phyloP scores from a whole-genome alignment of 2,113 vertebrate genomes.

The Notiomystis cincta region DNA sequence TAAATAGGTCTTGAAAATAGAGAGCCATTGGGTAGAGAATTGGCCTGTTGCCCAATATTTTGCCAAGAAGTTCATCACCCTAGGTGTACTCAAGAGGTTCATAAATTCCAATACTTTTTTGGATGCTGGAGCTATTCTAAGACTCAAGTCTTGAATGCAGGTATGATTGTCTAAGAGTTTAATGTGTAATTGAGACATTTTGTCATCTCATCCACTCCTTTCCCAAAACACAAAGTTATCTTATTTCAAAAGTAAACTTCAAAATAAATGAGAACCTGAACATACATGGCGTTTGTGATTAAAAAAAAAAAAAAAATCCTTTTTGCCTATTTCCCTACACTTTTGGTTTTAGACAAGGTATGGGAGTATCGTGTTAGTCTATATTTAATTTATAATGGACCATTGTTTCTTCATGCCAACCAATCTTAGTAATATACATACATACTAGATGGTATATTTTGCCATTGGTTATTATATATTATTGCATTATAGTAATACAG shows the following conservation, averaged over 20 bases:
- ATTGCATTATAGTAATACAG: not conserved
- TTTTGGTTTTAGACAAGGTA: not conserved
- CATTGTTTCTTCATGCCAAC: not conserved
- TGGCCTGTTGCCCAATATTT: not conserved
- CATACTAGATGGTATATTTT: not conserved
- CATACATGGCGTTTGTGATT: not conserved
- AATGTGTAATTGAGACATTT: not conserved
- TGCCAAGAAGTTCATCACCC: not conserved
- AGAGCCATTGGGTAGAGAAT: not conserved
- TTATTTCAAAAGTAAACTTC: not conserved
- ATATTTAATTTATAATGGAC: not conserved
- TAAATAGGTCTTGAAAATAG: not conserved
- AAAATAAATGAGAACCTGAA: not conserved
- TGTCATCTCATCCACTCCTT: not conserved
- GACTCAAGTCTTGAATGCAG: not conserved
- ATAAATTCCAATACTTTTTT: not conserved
- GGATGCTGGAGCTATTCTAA: not conserved
- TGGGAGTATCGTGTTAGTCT: not conserved
- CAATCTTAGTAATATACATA: not conserved
- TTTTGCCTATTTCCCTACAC: accelerated
- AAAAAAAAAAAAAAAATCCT: not conserved
- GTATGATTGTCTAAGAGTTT: not conserved
- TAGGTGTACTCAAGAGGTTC: not conserved
- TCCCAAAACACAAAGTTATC: not conserved
- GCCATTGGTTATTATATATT: not conserved